Base-by-base conservation (phyloP, 2,888 invertebrate species). In the Drosophila diplacantha region DNA sequence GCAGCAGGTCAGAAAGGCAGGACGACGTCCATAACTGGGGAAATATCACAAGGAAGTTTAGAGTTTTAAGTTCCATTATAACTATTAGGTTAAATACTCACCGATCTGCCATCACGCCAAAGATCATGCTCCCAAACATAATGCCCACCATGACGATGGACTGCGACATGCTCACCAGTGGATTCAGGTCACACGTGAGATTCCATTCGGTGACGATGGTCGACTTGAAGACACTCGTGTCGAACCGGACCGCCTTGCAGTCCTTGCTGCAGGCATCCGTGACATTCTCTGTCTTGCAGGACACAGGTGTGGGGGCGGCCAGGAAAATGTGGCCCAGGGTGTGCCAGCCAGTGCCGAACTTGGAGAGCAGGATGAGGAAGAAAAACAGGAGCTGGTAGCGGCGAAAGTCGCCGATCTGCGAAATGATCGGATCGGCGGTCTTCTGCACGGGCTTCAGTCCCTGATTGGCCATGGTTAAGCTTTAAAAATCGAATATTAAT, bases 311-410 rank as follows among this genome's bases (percentile, higher is more conserved):
- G 0, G 92, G 92, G 0, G 94, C 93, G 7, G 94, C 93, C 67
- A 94, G 90, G 82, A 95, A 94, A 61, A 94, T 92, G 66, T 94
- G 93, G 68, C 92, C 93, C 85, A 94, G 90, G 80, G 94, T 94
- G 84, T 94, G 94, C 94, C 94, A 95, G 0, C 94, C 94, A 1
- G 93, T 93, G 0, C 94, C 94, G 81, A 94, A 93, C 87, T 94
- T 94, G 54, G 93, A 91, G 11, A 93, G 88, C 69, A 93, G 92
- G 37, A 94, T 91, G 0, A 92, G 90, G 47, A 91, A 87, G 72
- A 93, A 93, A 51, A 94, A 90, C 89, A 92, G 90, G 68, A 94
- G 90, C 83, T 95, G 94, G 93, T 94, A 95, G 81, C 90, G 90
- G 6, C 94, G 93, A 58, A 94, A 91, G 31, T 91, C 90, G 0